Evolutionary conservation across 35 echinoderm and acorn worm species (phyloP).

Genomic region (Ophioderma brevispina): DNA sequence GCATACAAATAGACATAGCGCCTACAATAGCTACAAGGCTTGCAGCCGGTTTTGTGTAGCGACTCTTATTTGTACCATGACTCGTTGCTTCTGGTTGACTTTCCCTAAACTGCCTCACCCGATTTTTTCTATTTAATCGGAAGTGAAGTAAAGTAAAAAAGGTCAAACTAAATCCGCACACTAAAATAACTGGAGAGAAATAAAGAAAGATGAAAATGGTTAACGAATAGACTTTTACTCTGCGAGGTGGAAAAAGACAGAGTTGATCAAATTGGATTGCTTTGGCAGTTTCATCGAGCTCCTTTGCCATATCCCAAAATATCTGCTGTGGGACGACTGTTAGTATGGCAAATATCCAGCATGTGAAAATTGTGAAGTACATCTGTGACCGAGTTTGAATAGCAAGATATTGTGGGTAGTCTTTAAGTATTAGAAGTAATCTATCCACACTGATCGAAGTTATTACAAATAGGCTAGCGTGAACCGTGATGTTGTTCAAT

Average conservation of each 20-base stretch:
- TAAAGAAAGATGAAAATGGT: background rate
- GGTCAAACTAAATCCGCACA: background rate
- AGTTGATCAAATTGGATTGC: background rate
- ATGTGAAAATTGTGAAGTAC: background rate
- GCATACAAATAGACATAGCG: background rate
- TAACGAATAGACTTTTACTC: background rate
- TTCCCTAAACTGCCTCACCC: background rate
- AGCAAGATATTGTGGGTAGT: conserved; percentile 16
- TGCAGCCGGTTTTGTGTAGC: background rate
- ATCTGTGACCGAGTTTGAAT: background rate
- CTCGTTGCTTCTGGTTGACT: background rate
- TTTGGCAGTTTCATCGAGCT: background rate
- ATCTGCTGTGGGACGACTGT: background rate
- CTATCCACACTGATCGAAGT: conserved; percentile 17
- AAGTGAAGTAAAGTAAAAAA: background rate
- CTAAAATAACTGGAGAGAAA: background rate
- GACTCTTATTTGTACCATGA: background rate
- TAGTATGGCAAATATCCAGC: conserved; percentile 9
- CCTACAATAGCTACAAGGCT: background rate
- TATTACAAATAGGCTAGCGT: background rate
- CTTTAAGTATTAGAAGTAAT: conserved; percentile 1
- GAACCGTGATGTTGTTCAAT: background rate
- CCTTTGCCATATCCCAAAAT: background rate
- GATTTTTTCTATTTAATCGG: background rate
- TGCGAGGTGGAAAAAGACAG: conserved; percentile 7